These are phyloP conservation scores for Ochlodes sylvanus DNA, from an alignment of 2,888 invertebrate genomes.

Conservation along the genomic window DNA sequence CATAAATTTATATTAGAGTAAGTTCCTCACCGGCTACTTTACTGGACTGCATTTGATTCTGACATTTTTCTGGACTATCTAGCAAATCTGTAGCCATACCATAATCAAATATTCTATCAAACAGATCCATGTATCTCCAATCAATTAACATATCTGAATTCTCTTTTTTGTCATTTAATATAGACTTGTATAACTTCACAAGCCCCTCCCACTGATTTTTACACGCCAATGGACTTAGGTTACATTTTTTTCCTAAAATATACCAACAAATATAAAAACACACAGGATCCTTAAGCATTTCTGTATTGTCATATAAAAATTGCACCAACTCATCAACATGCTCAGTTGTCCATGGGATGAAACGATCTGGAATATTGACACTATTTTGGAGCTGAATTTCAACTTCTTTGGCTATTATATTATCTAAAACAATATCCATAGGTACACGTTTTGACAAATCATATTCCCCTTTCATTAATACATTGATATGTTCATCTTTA, in stretches of 20 bases:
- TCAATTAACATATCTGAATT: conserved; percentile 73
- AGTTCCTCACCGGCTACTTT: conserved; percentile 60
- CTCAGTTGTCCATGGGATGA: conserved; percentile 55
- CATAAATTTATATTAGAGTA: background rate
- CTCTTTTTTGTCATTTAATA: conserved; percentile 72
- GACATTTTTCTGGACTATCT: conserved; percentile 58
- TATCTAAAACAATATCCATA: conserved; percentile 67
- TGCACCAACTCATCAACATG: conserved; percentile 66
- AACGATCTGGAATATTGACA: conserved; percentile 38
- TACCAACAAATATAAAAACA: conserved; percentile 74
- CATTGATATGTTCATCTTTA: conserved; percentile 59
- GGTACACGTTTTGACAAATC: conserved; percentile 59
- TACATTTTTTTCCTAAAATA: conserved; percentile 57
- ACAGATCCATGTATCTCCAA: conserved; percentile 76
- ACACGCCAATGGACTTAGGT: conserved; percentile 54
- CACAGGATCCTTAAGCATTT: conserved; percentile 68
- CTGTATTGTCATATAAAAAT: conserved; percentile 67
- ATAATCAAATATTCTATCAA: conserved; percentile 78
- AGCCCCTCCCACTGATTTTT: conserved; percentile 68
- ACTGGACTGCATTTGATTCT: conserved; percentile 42
- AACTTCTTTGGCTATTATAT: conserved; percentile 67
- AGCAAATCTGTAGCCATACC: conserved; percentile 71
- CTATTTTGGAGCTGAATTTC: conserved; percentile 52
- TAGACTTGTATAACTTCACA: conserved; percentile 60
- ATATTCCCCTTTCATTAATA: conserved; percentile 59